These are phyloP conservation scores for Melipona beecheii DNA, from an alignment of 2,888 invertebrate species.

Conservation along the genomic window DNA sequence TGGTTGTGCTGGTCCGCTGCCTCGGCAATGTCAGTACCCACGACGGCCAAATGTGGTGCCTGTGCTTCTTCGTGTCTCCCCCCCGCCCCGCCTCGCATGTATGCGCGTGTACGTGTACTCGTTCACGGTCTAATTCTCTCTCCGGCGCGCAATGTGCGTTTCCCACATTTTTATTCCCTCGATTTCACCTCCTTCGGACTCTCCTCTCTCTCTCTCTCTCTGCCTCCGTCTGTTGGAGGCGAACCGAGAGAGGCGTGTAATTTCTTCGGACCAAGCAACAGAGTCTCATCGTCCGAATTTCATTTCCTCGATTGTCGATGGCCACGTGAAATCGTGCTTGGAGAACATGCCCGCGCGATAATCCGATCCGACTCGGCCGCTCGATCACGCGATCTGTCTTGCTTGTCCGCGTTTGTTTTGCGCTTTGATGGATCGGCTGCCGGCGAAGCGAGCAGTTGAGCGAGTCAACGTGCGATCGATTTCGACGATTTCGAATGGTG, in stretches of 20 bases:
- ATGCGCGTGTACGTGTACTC: constrained; percentile 16
- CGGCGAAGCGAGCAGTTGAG: not conserved
- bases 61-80: constrained; percentile 51
- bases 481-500: not conserved
- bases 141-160: constrained; percentile 53
- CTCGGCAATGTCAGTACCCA: constrained; percentile 63
- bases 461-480: not conserved
- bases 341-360: not conserved
- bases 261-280: constrained; percentile 13
- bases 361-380: not conserved
- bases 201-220: not conserved
- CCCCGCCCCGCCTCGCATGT: not conserved
- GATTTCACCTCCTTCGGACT: constrained; percentile 25
- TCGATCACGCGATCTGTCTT: not conserved
- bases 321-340: not conserved
- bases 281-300: constrained; percentile 43
- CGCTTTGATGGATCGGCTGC: not conserved
- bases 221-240: not conserved
- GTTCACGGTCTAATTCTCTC: constrained; percentile 72
- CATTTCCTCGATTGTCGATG: constrained; percentile 19
- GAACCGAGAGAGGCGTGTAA: constrained; percentile 30
- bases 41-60: constrained; percentile 58
- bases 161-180: constrained; percentile 62
- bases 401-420: not conserved
- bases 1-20: constrained; percentile 64